Base-by-base conservation (phyloP, 1,140 invertebrate species). In the Drosophila burlai region DNA sequence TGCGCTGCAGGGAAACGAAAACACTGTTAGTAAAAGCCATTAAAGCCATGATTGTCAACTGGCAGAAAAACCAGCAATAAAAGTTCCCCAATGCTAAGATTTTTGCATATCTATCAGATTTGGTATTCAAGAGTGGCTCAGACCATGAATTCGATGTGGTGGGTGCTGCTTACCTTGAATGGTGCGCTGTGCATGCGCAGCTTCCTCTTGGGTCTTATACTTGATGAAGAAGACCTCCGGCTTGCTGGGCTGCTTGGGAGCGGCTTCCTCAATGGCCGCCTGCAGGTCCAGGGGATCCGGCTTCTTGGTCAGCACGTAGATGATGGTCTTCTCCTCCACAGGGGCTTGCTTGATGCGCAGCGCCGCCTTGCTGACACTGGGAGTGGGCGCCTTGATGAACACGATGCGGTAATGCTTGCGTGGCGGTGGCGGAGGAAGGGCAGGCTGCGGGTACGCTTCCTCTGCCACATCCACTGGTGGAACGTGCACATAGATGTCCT, bases 371-470 rank as follows among this genome's bases (percentile, higher is more conserved):
- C 63, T 96, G 93, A 86, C 94, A 67, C 96, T 95, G 13, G 95
- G 94, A 55, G 95, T 95, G 43, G 97, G 96, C 29, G 97, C 96
- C 94, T 97, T 97, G 91, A 97, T 97, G 95, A 97, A 97, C 86
- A 97, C 97, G 79, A 97, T 97, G 93, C 97, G 97, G 94, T 97
- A 97, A 92, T 97, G 96, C 81, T 97, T 97, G 92, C 96, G 96
- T 73, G 96, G 94, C 15, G 95, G 94, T 4, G 62, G 52, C 4
- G 73, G 50, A 2, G 82, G 83, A 29, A 82, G 49, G 6, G 46
- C 52, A 7, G 81, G 78, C 54, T 76, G 83, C 1, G 65, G 65
- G 26, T 76, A 82, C 8, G 60, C 67, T 29, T 84, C 78, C 47
- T 91, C 85, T 0, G 67, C 34, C 9, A 85, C 84, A 8, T 93